Base-by-base conservation (phyloP, 2,113 vertebrate species). In the Oncorhynchus masou region DNA sequence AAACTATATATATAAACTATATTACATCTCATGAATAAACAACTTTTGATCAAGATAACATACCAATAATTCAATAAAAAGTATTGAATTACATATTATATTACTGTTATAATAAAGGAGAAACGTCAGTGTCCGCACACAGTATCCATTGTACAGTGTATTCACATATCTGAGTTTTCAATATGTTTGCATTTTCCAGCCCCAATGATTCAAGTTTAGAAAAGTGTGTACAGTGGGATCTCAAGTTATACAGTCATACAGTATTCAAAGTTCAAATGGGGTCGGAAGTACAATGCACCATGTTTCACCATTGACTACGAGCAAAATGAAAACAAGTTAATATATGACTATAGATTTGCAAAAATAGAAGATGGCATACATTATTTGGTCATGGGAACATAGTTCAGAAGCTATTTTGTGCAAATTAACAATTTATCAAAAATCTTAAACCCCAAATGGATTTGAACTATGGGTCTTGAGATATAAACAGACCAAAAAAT, bases 31-130 rank as follows among this genome's bases (percentile, higher is more conserved):
- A 71, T 70, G 70, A 78, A 84, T 65, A 97, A 0, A 75, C 75
- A 51, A 75, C 82, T 68, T 78, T 73, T 82, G 31, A 64, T 64
- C n/a, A 64, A 64, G 22, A 24, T 66, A 97, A 67, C 29, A 25
- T 67, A 15, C 4, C 24, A 9, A 22, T 64, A 15, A 99, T 0
- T 96, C 89, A 13, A 96, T 97, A 76, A 12, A 45, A 45, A 11
- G 39, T 11, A 45, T 11, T 45, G 9, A 45, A 45, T 45, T 45
- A 31, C 39, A 45, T 45, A 45, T 45, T 45, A 45, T 45, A 45
- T 3, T 45, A 45, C 39, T 39, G 39, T 39, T 39, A 39, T 9
- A 39, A 2, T 11, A 45, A 45, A 45, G 39, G 39, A 11, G 9
- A 45, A 45, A 45, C 9, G 1, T 45, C 39, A 11, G 39, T 45